These are phyloP conservation scores for Artemisiospiza belli DNA, from an alignment of 2,113 vertebrate species.

Conservation along the genomic window DNA sequence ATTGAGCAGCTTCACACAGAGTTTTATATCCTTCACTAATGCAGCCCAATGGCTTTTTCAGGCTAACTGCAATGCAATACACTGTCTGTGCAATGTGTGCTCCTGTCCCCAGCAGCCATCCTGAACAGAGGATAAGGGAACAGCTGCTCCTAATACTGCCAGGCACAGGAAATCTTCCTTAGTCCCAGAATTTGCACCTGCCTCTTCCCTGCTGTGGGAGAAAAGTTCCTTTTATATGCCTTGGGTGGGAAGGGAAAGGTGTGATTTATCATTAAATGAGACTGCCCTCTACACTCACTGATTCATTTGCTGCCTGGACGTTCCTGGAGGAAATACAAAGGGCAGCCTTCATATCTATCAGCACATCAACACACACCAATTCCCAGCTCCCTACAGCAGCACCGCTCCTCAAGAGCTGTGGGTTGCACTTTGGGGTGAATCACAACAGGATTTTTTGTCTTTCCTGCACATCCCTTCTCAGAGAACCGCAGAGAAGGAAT, in stretches of 20 bases:
- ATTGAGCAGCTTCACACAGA: neutral
- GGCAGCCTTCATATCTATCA: neutral
- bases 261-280: neutral
- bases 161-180: neutral
- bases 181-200: neutral
- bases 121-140: neutral
- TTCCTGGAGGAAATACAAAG: neutral
- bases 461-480: neutral
- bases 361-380: rapidly evolving
- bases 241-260: neutral
- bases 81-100: rapidly evolving
- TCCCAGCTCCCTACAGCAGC: neutral
- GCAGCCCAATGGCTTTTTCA: neutral
- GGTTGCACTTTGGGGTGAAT: neutral
- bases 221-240: neutral
- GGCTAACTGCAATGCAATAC: neutral
- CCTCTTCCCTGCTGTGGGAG: neutral
- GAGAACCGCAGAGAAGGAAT: neutral
- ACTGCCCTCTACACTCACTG: neutral
- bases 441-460: neutral
- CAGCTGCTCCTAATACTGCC: neutral
- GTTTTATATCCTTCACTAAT: neutral
- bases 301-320: neutral
- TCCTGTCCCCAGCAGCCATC: neutral
- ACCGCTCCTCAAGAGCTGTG: neutral